Conservation (phyloP, 2,797 vertebrate species). For the Allobates femoralis region DNA sequence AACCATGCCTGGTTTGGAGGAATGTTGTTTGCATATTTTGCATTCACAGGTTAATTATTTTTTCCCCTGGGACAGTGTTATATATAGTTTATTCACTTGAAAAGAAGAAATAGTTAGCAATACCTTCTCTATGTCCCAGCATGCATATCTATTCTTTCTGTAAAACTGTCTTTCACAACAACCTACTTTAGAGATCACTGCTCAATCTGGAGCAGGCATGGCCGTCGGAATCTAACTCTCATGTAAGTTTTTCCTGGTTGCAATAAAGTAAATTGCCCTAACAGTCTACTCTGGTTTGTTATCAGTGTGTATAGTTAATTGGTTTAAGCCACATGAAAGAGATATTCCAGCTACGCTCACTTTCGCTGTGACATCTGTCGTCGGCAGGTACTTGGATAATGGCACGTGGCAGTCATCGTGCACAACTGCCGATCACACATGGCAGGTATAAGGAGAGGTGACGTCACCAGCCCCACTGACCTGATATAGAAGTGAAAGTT, state of each 20-base stretch:
- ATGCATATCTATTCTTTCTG: slow-evolving; percentile 59
- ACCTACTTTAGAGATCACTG: slow-evolving; percentile 74
- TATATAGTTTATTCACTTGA: slow-evolving; percentile 6
- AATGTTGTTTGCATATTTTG: slow-evolving; percentile 26
- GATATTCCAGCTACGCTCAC: too few species aligned
- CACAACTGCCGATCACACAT: too few species aligned
- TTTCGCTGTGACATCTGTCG: too few species aligned
- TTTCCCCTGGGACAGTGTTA: slow-evolving; percentile 52
- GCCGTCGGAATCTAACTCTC: slow-evolving; percentile 71
- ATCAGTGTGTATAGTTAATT: background rate
- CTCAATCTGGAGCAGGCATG: slow-evolving; percentile 76
- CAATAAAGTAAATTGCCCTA: slow-evolving; percentile 83
- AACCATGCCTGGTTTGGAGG: slow-evolving; percentile 17
- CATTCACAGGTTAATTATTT: slow-evolving; percentile 38
- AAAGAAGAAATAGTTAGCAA: slow-evolving; percentile 63
- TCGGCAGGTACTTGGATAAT: too few species aligned
- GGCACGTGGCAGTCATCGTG: too few species aligned
- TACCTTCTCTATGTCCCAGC: slow-evolving; percentile 67
- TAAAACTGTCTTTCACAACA: slow-evolving; percentile 67
- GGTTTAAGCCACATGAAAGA: too few species aligned
- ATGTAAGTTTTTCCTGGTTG: slow-evolving; percentile 81
- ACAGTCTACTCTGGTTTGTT: background rate
- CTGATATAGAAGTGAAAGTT: too few species aligned
- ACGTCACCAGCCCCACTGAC: too few species aligned
- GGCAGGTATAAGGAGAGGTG: too few species aligned